Conservation (phyloP, 64 coral and sea anemone genomes). For the Porites lutea region DNA sequence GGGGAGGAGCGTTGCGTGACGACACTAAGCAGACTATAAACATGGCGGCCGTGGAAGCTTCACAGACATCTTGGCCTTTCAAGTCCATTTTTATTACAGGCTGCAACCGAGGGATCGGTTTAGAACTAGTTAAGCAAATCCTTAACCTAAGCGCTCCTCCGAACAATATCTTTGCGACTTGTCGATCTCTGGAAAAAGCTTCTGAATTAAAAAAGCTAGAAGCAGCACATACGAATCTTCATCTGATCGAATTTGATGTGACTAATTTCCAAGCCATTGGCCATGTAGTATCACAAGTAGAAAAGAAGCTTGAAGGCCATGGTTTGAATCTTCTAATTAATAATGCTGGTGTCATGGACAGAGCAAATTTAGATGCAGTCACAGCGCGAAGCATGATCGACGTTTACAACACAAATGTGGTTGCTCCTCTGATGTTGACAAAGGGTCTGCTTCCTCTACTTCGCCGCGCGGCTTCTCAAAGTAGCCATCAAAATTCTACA, state of each 20-base stretch:
- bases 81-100: slow-evolving; percentile 70
- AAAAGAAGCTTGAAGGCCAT: neutral
- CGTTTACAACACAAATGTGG: slow-evolving; percentile 58
- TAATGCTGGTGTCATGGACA: slow-evolving; percentile 54
- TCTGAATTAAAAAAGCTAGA: slow-evolving; percentile 53
- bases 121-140: slow-evolving; percentile 72
- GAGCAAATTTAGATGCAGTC: slow-evolving; percentile 19
- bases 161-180: slow-evolving; percentile 69
- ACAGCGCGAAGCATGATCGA: slow-evolving; percentile 56
- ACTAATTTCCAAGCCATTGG: slow-evolving; percentile 14
- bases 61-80: slow-evolving; percentile 49
- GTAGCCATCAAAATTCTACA: neutral
- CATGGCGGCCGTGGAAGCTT: neutral
- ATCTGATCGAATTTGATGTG: slow-evolving; percentile 62
- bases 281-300: slow-evolving; percentile 39
- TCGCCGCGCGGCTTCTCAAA: slow-evolving; percentile 16
- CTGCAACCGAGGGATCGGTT: slow-evolving; percentile 71
- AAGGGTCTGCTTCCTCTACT: slow-evolving; percentile 60
- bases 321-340: slow-evolving; percentile 79
- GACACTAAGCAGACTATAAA: neutral
- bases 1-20: no score
- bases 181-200: slow-evolving; percentile 58
- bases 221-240: slow-evolving; percentile 42
- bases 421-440: slow-evolving; percentile 61
- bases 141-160: slow-evolving; percentile 45